Percentiles rank a stretch among this genome's conserved stretches.
Evolutionary conservation across 1,140 invertebrate species (phyloP).

Genomic region (Polypedilum vanderplanki): DNA sequence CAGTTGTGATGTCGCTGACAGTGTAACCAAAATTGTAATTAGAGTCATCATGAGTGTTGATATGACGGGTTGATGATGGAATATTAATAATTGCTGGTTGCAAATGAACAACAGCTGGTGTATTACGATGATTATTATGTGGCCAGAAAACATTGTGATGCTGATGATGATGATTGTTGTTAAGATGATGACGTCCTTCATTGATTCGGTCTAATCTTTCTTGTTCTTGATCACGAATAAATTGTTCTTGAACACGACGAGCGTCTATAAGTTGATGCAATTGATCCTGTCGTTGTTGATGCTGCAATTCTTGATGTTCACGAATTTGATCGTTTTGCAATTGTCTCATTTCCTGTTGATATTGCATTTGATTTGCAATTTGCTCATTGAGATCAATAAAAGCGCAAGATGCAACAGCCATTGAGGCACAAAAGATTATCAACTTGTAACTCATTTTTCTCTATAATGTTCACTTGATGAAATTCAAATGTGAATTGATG

Average conservation of each 20-base stretch:
- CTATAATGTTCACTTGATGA: not conserved
- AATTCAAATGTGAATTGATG: not conserved
- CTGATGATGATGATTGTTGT: not conserved
- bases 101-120: not conserved
- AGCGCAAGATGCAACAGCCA: not conserved
- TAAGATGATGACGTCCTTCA: not conserved
- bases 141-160: not conserved
- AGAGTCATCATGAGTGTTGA: constrained; percentile 10
- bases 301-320: not conserved
- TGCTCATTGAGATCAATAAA: not conserved
- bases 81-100: not conserved
- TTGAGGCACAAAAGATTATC: not conserved
- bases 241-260: not conserved
- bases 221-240: not conserved
- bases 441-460: not conserved
- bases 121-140: not conserved
- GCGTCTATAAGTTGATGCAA: not conserved
- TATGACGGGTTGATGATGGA: not conserved
- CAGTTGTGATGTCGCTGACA: constrained; percentile 38
- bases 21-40: not conserved
- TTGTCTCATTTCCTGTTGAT: not conserved
- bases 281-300: not conserved
- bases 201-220: not conserved
- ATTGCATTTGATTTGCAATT: not conserved
- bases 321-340: not conserved